phyloP scores from a whole-genome alignment of 2,888 invertebrate genomes.

The Drosophila prolongata region DNA sequence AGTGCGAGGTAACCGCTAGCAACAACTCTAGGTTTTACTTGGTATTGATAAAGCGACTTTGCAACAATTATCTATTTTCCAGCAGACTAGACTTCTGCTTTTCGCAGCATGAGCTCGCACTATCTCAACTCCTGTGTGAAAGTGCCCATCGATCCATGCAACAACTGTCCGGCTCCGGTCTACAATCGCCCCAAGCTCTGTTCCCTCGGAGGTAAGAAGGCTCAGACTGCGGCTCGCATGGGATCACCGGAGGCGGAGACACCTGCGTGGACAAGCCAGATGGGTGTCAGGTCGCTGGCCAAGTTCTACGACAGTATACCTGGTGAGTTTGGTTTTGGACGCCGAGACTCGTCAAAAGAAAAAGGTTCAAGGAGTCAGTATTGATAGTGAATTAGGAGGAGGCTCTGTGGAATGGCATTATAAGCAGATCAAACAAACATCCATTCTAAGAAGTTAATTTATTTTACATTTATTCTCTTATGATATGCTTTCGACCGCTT shows the following conservation, averaged over 20 bases:
- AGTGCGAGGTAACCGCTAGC: conserved; percentile 55
- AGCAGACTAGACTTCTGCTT: conserved; percentile 11
- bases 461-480: too few relatives aligned
- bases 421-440: too few relatives aligned
- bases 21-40: conserved; percentile 54
- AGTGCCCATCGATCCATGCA: conserved; percentile 89
- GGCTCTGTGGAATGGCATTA: too few relatives aligned
- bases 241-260: conserved; percentile 26
- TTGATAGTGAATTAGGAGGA: too few relatives aligned
- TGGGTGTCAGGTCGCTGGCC: conserved; percentile 87
- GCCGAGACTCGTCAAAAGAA: too few relatives aligned
- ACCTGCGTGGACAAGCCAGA: conserved; percentile 56
- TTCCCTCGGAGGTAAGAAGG: conserved; percentile 64
- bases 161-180: conserved; percentile 89
- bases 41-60: conserved; percentile 69
- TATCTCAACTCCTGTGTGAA: conserved; percentile 90
- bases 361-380: too few relatives aligned
- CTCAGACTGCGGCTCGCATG: conserved; percentile 27
- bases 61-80: conserved; percentile 29
- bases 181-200: conserved; percentile 87
- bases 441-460: too few relatives aligned
- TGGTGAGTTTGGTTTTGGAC: conserved; percentile 59
- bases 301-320: conserved; percentile 92
- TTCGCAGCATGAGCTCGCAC: conserved; percentile 85
- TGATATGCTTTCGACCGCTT: too few relatives aligned